Evolutionary conservation across 2,113 vertebrate genomes (phyloP).

Genomic region (Phrynocephalus versicolor): DNA sequence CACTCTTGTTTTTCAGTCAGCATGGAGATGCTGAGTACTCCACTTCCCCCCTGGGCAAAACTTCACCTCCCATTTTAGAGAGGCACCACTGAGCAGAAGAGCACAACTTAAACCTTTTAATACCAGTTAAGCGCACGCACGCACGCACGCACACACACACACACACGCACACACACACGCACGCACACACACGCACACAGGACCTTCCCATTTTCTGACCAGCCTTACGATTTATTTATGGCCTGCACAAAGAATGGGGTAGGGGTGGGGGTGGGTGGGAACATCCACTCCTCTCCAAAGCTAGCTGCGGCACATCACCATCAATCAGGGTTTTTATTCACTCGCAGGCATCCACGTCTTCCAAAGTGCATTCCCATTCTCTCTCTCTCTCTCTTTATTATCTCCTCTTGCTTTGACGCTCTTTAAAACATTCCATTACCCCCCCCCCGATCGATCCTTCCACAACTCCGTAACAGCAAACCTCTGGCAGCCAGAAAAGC

Average conservation of each 20-base stretch:
- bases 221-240: background rate
- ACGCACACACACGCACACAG: no score
- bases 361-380: background rate
- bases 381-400: background rate
- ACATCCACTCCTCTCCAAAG: background rate
- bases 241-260: background rate
- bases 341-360: background rate
- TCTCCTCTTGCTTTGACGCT: constrained; percentile 22
- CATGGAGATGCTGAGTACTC: background rate
- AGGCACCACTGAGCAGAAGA: background rate
- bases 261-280: background rate
- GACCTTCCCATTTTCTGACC: background rate
- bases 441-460: background rate
- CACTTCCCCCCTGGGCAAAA: background rate
- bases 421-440: constrained; percentile 51
- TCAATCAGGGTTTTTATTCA: constrained; percentile 3
- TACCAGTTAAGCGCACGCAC: no score
- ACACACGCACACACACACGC: no score
- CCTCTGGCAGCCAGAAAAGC: background rate
- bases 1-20: background rate
- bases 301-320: background rate
- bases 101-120: constrained; percentile 6
- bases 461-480: background rate
- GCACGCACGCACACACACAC: no score
- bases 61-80: background rate